A percentile compares a stretch with the other conserved stretches of the same genome.
phyloP scores from a whole-genome alignment of 2,113 vertebrate genomes.

The Alectura lathami region DNA sequence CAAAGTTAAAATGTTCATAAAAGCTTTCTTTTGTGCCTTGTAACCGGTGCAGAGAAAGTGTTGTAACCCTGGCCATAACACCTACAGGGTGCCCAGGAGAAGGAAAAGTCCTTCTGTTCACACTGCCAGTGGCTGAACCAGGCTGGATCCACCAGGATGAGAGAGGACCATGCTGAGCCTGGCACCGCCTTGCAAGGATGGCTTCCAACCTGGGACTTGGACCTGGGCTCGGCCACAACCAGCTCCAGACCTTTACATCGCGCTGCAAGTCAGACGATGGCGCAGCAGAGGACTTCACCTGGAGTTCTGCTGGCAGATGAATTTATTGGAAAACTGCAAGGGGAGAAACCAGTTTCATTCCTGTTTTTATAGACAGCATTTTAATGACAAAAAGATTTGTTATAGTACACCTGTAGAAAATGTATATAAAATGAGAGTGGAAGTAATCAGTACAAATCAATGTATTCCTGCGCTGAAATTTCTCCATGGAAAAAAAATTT shows the following conservation, averaged over 20 bases:
- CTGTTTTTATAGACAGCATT: not conserved
- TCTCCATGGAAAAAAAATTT: not conserved
- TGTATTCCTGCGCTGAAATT: not conserved
- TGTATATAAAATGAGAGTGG: not conserved
- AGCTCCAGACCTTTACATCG: not conserved
- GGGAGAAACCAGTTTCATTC: not conserved
- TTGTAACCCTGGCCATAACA: not conserved
- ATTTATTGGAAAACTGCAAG: not conserved
- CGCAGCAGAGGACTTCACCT: not conserved
- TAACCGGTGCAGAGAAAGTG: not conserved
- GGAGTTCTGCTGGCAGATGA: not conserved
- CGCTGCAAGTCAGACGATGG: not conserved
- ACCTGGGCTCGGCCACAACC: not conserved
- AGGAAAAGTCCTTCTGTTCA: not conserved
- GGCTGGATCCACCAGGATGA: not conserved
- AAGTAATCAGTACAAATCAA: not conserved
- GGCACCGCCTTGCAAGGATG: not conserved
- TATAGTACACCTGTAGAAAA: not conserved
- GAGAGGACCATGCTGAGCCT: fast-evolving
- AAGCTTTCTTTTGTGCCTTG: not conserved
- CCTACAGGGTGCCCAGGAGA: not conserved
- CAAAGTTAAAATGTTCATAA: not conserved
- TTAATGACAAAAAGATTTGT: not conserved
- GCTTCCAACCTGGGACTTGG: not conserved
- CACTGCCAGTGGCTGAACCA: not conserved